These are phyloP conservation scores for Micronycteris hirsuta DNA, from an alignment of 2,113 vertebrate species.

Conservation along the genomic window DNA sequence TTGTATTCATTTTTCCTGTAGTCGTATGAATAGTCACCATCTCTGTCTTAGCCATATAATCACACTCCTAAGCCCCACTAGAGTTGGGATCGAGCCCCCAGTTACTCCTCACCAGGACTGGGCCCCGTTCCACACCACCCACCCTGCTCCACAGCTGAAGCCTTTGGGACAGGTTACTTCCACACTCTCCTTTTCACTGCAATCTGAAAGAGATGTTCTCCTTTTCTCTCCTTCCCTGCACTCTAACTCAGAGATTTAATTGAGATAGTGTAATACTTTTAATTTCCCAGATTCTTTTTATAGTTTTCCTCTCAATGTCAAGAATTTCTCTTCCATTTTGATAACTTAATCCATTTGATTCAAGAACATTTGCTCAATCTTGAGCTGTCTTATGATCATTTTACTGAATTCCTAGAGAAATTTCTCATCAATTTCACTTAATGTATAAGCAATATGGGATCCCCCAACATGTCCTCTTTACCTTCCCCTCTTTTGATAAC, in stretches of 20 bases:
- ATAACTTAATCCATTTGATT: background rate
- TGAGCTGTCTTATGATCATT: background rate
- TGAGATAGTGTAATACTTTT: background rate
- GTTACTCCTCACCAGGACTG: background rate
- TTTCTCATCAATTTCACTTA: background rate
- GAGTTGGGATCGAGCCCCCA: no score
- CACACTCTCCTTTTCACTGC: background rate
- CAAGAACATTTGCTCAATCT: background rate
- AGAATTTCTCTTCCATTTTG: background rate
- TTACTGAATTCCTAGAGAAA: no score
- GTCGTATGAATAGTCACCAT: background rate
- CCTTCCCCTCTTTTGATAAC: background rate
- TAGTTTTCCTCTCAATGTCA: background rate
- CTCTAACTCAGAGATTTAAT: background rate
- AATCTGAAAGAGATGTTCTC: background rate
- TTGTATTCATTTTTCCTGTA: background rate
- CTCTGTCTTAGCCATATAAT: background rate
- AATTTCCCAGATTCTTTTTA: background rate
- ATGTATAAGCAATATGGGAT: accelerated
- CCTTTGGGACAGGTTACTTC: background rate
- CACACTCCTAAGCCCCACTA: background rate
- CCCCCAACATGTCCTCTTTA: accelerated
- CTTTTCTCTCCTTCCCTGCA: background rate
- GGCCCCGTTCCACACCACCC: accelerated
- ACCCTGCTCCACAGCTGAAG: background rate